Base-by-base conservation (phyloP, 2,113 vertebrate genomes). In the Natator depressus region DNA sequence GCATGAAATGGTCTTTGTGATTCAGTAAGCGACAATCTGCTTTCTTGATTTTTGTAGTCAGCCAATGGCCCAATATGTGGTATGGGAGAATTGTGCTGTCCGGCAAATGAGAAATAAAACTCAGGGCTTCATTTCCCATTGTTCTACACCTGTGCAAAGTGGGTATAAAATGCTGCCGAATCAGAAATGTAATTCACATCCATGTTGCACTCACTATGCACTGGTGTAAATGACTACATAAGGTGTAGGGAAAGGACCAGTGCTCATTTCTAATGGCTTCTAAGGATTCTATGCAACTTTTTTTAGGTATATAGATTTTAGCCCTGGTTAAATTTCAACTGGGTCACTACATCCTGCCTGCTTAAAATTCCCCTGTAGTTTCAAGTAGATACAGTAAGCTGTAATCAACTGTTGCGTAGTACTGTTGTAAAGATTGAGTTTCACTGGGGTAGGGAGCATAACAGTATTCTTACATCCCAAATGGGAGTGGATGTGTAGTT, bases 11-110 rank as follows among this genome's bases (percentile, higher is more conserved):
- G 2, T 24, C 42, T 85, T 65, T 6, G 12, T 84, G 76, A 49
- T 76, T 88, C 59, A 85, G 0, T 51, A 72, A 35, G n/a, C 14
- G 35, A 69, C 62, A 10, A 62, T 90, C 80, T 93, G 35, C 22
- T 22, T 91, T 80, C 51, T 57, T 55, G 49, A 49, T 89, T 84
- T 84, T 82, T 84, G 69, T 51, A 79, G 6, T 82, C 88, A 89
- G 7, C 19, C 51, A 7, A 2, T 25, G 24, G 84, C 35, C 55
- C 50, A 0, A n/a, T 50, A 8, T 0, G 0, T 80, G 84, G n/a
- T 31, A 1, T 0, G 1, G 35, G 42, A 59, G 51, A 89, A 2
- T 46, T 12, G 50, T 53, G 50, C 42, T 54, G 59, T 93, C 55
- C 55, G 79, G 75, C 75, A 84, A 59, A 50, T 0, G 1, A 55